phyloP scores from a whole-genome alignment of 2,113 vertebrate species.

The Paratilapia polleni region DNA sequence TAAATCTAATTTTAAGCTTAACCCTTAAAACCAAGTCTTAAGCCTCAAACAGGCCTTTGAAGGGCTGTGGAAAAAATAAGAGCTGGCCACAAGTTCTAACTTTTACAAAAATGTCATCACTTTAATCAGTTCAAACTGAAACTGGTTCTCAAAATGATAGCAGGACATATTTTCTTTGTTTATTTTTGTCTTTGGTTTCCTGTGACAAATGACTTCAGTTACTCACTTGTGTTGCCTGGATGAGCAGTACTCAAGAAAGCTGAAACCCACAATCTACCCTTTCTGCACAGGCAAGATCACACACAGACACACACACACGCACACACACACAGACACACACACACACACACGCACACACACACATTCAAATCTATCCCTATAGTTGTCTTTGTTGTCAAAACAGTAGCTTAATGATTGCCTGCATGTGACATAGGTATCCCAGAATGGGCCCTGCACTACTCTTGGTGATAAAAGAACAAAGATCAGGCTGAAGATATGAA shows the following conservation, averaged over 20 bases:
- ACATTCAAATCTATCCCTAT: too few relatives aligned
- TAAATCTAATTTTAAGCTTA: too few relatives aligned
- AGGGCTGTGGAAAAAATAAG: background rate
- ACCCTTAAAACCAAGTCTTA: too few relatives aligned
- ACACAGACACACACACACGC: too few relatives aligned
- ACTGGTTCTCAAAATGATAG: background rate
- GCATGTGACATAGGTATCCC: background rate
- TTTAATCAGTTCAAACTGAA: background rate
- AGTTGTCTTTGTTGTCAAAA: too few relatives aligned
- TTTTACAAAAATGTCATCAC: too few relatives aligned
- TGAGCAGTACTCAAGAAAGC: background rate
- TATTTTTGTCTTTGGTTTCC: background rate
- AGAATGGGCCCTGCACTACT: background rate
- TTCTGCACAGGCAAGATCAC: background rate
- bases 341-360: too few relatives aligned
- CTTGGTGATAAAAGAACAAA: too few relatives aligned
- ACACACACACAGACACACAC: background rate
- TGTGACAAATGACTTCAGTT: rapidly evolving
- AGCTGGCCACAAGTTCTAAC: too few relatives aligned
- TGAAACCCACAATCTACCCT: background rate
- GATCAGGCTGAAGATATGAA: too few relatives aligned
- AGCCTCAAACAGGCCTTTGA: background rate
- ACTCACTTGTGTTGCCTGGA: background rate
- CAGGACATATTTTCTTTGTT: background rate
- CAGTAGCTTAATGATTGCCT: too few relatives aligned